Conservation (phyloP, 2,797 vertebrate species). For the Pempheris klunzingeri region DNA sequence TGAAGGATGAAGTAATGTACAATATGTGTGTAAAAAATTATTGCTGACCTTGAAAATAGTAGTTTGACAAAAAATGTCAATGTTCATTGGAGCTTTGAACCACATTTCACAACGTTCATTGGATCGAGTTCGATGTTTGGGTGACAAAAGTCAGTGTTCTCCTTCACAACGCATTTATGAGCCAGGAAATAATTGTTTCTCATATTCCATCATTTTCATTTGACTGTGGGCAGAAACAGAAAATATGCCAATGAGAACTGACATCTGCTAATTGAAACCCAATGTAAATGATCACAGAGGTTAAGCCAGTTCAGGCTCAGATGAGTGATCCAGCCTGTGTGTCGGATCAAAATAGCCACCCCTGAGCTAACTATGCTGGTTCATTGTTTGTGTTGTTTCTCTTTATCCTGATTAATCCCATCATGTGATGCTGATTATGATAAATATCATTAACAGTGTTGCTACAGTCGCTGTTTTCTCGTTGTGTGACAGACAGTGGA, state of each 20-base stretch:
- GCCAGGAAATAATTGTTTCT: background rate
- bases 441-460: background rate
- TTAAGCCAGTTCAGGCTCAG: background rate
- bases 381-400: background rate
- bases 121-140: too few species aligned
- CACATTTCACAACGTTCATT: background rate
- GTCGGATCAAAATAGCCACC: background rate
- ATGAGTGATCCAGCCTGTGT: background rate
- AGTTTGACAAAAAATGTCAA: background rate
- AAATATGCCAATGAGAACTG: background rate
- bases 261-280: background rate
- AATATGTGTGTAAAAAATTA: background rate
- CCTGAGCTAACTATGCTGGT: background rate
- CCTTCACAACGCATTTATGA: background rate
- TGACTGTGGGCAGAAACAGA: background rate
- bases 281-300: background rate
- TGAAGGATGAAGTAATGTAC: background rate
- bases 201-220: background rate
- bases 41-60: background rate
- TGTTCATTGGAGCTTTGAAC: background rate
- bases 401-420: background rate
- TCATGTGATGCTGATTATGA: background rate
- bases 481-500: constrained; percentile 87
- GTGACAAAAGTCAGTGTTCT: too few species aligned
- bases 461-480: background rate